Evolutionary conservation across 2,888 invertebrate species (phyloP).

Genomic region (Polymixis flavicincta): DNA sequence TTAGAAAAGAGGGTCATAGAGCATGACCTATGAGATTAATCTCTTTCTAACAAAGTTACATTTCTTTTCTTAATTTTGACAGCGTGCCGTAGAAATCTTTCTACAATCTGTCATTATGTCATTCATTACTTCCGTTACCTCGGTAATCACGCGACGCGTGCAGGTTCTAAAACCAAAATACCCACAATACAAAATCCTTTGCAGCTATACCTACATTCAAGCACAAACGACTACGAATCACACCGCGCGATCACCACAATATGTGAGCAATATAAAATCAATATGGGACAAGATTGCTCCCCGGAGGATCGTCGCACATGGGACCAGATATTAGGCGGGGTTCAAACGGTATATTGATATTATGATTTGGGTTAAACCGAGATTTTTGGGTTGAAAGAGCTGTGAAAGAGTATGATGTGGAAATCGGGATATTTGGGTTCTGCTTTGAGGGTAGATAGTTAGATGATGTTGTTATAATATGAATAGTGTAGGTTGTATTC

Average conservation of each 20-base stretch:
- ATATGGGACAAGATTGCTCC: constrained; percentile 76
- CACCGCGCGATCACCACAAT: constrained; percentile 65
- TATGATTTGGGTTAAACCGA: constrained; percentile 63
- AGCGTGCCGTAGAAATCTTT: not conserved
- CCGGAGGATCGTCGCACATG: constrained; percentile 70
- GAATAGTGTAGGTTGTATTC: not conserved
- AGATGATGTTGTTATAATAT: constrained; percentile 12
- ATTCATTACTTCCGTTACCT: not conserved
- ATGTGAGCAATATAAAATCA: constrained; percentile 78
- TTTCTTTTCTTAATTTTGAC: not conserved
- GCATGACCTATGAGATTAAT: not conserved
- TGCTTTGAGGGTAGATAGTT: constrained; percentile 15
- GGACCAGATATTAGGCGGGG: constrained; percentile 65
- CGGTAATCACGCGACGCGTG: not conserved
- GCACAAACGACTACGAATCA: constrained; percentile 44
- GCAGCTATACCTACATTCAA: constrained; percentile 10
- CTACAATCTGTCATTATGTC: not conserved
- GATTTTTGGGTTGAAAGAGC: constrained; percentile 50
- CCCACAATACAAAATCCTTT: constrained; percentile 13
- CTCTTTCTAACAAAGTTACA: not conserved
- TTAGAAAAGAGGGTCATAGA: not conserved
- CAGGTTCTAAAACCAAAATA: constrained; percentile 5
- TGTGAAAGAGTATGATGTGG: constrained; percentile 55
- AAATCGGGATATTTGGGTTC: constrained; percentile 11
- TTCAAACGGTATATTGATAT: constrained; percentile 72